Conservation (phyloP, 2,797 vertebrate species). For the Sebastes diaconus region DNA sequence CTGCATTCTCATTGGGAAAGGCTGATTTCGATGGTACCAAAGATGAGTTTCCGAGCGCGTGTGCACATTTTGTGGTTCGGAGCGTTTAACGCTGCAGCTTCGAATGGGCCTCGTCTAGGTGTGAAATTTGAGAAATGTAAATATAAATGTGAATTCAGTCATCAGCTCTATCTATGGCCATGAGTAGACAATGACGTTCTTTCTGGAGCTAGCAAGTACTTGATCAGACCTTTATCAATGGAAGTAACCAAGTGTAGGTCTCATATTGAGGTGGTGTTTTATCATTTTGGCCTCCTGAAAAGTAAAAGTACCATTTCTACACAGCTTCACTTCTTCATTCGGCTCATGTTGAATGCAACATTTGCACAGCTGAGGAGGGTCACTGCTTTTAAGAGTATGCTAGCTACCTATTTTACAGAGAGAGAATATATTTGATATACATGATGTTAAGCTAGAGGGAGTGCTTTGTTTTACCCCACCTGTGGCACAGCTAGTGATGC, state of each 20-base stretch:
- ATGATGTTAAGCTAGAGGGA: not conserved
- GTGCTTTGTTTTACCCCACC: not conserved
- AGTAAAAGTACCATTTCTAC: not conserved
- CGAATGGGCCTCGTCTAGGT: not conserved
- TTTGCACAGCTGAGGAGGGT: not conserved
- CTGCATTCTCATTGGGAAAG: not conserved
- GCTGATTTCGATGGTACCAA: slow-evolving; percentile 10
- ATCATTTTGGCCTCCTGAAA: no score
- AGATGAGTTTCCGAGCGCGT: slow-evolving; percentile 9
- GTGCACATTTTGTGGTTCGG: not conserved
- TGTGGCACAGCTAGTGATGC: not conserved
- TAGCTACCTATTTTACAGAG: slow-evolving; percentile 13
- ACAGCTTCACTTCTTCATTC: not conserved
- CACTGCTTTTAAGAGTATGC: not conserved
- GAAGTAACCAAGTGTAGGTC: not conserved
- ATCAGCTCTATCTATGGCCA: not conserved
- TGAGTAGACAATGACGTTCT: not conserved
- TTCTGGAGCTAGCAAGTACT: not conserved
- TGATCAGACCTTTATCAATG: not conserved
- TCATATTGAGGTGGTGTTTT: not conserved
- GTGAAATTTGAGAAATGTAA: not conserved
- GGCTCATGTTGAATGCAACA: not conserved
- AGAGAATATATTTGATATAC: slow-evolving; percentile 2
- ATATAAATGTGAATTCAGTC: not conserved
- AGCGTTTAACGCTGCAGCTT: not conserved